Evolutionary conservation across 2,797 vertebrate species (phyloP), one percentile per base, ranked within the genome.

Genomic region (Toxotes lorentzi): DNA sequence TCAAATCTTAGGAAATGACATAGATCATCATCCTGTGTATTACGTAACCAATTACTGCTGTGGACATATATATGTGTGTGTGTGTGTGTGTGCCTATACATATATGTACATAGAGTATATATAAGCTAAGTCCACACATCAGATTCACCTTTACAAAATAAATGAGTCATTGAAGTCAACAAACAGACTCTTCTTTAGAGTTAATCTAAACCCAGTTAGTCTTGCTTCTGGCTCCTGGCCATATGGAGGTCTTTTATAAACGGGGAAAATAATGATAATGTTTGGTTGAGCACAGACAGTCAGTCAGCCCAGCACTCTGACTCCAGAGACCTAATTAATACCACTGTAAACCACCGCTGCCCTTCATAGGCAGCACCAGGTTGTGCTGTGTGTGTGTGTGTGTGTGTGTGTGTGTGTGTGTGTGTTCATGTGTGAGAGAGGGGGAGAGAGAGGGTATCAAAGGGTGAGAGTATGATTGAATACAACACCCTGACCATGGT

Each of bases 311-410:
- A 73, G 77, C 58, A 48, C 86, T 87, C 88, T 86, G 70, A 90
- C 92, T 91, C 93, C 75, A 82, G 93, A 93, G 94, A 93, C 92
- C 91, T 86, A 95, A 94, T 95, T 94, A 94, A 91, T 88, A 88
- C 72, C 81, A 84, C 59, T 90, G 89, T 89, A 91, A 90, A 90
- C 88, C 79, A 13, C 80, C 2, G 47, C 84, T 87, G 81, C 91
- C 86, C 85, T 92, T 89, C 83, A 81, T 67, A 82, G 75, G 73
- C 82, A 85, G 81, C 77, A 84, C 61, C 71, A 85, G 80, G 74
- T 45, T 78, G 38, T 41, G 23, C 50, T 60, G 30, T 79, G 69
- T 54, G 64, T 53, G 58, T 57, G 65, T 35, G 74, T 35, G 78
- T 24, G 60, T 14, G 57, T 21, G 74, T n/a, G 47, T 0, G 54